Conservation (phyloP, 2,113 vertebrate genomes). For the Bucco capensis region DNA sequence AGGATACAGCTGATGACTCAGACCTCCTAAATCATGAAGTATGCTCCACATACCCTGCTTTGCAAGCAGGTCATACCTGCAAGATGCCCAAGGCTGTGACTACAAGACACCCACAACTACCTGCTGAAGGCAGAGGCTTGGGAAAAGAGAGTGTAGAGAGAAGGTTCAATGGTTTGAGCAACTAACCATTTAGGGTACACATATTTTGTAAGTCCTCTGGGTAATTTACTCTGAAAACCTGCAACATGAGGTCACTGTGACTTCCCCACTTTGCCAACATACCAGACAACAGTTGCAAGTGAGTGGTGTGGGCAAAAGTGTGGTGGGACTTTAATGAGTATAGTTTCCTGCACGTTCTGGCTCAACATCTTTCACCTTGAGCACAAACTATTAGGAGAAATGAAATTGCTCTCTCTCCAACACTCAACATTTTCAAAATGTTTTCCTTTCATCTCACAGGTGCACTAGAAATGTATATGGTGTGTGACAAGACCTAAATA, state of each 20-base stretch:
- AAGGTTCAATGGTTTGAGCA: neutral
- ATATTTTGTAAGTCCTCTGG: neutral
- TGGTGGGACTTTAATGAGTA: neutral
- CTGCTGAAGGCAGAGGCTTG: neutral
- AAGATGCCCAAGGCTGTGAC: neutral
- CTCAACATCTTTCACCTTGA: neutral
- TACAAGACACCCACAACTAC: neutral
- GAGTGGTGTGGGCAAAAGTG: accelerated
- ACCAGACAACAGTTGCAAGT: neutral
- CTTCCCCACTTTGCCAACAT: neutral
- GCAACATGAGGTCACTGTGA: neutral
- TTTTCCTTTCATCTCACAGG: neutral
- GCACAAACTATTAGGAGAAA: neutral
- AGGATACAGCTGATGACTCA: neutral
- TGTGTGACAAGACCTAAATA: neutral
- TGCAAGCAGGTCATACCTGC: neutral
- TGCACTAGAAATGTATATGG: neutral
- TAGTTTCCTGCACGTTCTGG: neutral
- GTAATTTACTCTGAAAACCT: neutral
- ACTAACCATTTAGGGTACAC: neutral
- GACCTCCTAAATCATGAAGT: neutral
- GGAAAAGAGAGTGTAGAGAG: neutral
- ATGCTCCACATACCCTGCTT: neutral
- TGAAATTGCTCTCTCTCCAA: neutral
- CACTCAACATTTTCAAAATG: neutral